These are phyloP conservation scores for Athene cunicularia DNA, from an alignment of 2,113 vertebrate species.

Conservation along the genomic window DNA sequence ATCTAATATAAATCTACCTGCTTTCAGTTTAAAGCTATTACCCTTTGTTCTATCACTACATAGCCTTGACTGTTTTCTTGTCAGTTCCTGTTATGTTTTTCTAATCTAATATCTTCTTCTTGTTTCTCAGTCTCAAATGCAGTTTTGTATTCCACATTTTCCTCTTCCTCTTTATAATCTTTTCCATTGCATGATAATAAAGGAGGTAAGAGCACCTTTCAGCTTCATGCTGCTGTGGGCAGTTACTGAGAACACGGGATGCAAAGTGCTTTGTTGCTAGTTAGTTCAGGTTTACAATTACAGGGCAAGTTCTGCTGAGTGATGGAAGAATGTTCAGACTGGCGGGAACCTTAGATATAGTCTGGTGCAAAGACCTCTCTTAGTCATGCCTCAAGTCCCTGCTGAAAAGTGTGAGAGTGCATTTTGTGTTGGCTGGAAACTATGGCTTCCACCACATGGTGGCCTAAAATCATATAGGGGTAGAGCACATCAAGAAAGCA, in stretches of 20 bases:
- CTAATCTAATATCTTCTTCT: background rate
- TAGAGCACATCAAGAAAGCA: background rate
- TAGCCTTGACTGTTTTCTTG: background rate
- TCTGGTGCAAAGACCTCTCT: background rate
- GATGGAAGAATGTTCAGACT: background rate
- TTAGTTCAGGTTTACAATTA: background rate
- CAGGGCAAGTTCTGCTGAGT: background rate
- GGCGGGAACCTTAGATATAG: background rate
- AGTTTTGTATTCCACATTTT: background rate
- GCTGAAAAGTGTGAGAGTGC: background rate
- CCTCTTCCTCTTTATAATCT: background rate
- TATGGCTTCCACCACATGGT: background rate
- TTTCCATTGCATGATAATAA: background rate
- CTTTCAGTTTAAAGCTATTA: too few relatives aligned
- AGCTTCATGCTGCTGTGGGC: background rate
- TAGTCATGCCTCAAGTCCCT: background rate
- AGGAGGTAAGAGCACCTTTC: background rate
- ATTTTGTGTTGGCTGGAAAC: background rate
- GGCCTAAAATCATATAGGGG: background rate
- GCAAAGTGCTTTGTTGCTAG: background rate
- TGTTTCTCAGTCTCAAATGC: background rate
- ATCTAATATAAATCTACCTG: too few relatives aligned
- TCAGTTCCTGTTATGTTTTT: background rate
- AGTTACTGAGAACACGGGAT: background rate
- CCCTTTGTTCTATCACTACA: too few relatives aligned